A percentile compares a stretch with the other conserved stretches of the same genome.
Conservation (phyloP, 1,140 invertebrate genomes). For the Manduca sexta region DNA sequence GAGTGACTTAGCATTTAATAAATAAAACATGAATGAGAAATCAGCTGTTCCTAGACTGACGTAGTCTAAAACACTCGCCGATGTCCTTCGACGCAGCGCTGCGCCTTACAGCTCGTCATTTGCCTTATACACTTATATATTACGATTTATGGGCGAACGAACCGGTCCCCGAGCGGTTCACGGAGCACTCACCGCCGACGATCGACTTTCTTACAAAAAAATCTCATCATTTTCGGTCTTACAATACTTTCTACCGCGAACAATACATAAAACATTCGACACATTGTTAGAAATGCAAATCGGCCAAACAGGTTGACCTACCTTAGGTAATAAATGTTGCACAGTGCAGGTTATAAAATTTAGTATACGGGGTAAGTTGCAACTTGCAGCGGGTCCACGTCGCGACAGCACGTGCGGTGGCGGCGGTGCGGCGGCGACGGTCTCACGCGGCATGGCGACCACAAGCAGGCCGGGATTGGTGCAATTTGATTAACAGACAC, state of each 20-base stretch:
- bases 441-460: slow-evolving; percentile 28
- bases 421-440: background rate
- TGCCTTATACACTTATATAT: slow-evolving; percentile 12
- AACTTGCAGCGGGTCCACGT: background rate
- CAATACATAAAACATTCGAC: background rate
- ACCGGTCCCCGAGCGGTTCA: slow-evolving; percentile 47
- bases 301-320: slow-evolving; percentile 3
- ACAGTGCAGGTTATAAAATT: background rate
- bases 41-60: slow-evolving; percentile 39
- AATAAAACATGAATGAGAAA: slow-evolving; percentile 17
- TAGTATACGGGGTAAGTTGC: background rate
- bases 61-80: slow-evolving; percentile 26
- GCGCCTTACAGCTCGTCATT: slow-evolving; percentile 26
- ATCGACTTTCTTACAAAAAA: slow-evolving; percentile 46
- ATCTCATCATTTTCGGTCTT: background rate
- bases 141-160: slow-evolving; percentile 58
- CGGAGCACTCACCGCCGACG: slow-evolving; percentile 17
- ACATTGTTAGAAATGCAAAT: slow-evolving; percentile 1
- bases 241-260: background rate
- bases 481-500: slow-evolving; percentile 62
- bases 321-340: background rate
- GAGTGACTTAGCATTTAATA: slow-evolving; percentile 8
- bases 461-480: slow-evolving; percentile 70
- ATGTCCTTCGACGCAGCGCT: slow-evolving; percentile 46
- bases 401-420: background rate